Evolutionary conservation across 2,113 vertebrate genomes (phyloP).

Genomic region (Nipponia nippon): DNA sequence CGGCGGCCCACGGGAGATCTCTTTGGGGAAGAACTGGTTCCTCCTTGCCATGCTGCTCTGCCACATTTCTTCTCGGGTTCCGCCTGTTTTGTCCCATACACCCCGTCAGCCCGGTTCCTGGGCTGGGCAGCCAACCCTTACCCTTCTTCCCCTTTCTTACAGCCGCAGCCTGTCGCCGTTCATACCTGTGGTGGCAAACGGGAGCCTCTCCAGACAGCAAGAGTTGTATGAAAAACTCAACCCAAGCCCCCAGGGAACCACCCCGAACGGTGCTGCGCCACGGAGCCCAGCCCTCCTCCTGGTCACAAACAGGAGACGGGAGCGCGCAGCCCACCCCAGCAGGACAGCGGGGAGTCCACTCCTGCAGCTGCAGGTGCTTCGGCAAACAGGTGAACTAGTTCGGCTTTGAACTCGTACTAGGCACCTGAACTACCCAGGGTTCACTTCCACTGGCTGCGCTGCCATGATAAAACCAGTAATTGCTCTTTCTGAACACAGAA

Average conservation of each 20-base stretch:
- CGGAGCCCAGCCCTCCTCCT: rapidly evolving
- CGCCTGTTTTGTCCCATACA: not conserved
- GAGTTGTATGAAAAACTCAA: not conserved
- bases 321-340: rapidly evolving
- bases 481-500: not conserved
- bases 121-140: not conserved
- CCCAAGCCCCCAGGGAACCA: too few species aligned
- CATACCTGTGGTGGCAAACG: rapidly evolving
- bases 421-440: not conserved
- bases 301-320: rapidly evolving
- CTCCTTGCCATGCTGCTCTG: not conserved
- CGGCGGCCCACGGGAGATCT: not conserved
- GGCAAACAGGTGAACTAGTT: not conserved
- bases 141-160: not conserved
- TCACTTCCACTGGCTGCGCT: not conserved
- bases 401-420: not conserved
- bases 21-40: not conserved
- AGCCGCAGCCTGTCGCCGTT: rapidly evolving
- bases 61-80: not conserved
- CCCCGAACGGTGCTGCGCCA: too few species aligned
- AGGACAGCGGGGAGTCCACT: not conserved
- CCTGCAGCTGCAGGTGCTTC: not conserved
- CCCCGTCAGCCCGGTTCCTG: not conserved
- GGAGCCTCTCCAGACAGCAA: not conserved
- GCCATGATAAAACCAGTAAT: not conserved